Conservation (phyloP, 2,113 vertebrate genomes). For the Stomatorhinus ivindoensis region DNA sequence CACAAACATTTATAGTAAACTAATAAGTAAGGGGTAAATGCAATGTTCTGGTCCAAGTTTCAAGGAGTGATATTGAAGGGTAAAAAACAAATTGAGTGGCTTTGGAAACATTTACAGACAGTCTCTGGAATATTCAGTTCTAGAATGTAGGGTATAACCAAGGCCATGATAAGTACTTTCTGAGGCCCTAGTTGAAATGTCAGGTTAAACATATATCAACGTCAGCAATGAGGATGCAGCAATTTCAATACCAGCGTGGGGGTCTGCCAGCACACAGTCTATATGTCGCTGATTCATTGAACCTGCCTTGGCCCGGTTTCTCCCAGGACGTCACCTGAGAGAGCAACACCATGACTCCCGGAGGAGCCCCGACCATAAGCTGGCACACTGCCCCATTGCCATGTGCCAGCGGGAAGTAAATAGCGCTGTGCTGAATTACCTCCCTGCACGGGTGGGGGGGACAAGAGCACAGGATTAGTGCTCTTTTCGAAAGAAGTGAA, state of each 20-base stretch:
- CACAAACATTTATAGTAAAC: neutral
- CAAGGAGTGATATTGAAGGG: neutral
- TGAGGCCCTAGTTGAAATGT: neutral
- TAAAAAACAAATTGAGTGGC: neutral
- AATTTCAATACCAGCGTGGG: neutral
- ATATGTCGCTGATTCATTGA: neutral
- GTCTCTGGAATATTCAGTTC: neutral
- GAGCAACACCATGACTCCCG: neutral
- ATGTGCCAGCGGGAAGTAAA: neutral
- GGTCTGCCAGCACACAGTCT: neutral
- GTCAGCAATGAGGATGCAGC: neutral
- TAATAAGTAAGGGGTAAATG: neutral
- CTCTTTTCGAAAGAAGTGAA: conserved; percentile 25
- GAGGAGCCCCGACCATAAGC: neutral
- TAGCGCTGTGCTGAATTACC: conserved; percentile 28
- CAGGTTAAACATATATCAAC: neutral
- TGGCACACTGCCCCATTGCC: conserved; percentile 32
- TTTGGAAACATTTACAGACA: neutral
- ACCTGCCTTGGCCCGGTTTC: neutral
- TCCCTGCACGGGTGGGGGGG: neutral
- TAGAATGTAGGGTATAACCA: neutral
- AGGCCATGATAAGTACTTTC: neutral
- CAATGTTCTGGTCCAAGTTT: neutral
- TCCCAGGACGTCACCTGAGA: neutral
- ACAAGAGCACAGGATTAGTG: conserved; percentile 20